Conservation (phyloP, 2,888 invertebrate species). For the Sarcophaga caerulescens region DNA sequence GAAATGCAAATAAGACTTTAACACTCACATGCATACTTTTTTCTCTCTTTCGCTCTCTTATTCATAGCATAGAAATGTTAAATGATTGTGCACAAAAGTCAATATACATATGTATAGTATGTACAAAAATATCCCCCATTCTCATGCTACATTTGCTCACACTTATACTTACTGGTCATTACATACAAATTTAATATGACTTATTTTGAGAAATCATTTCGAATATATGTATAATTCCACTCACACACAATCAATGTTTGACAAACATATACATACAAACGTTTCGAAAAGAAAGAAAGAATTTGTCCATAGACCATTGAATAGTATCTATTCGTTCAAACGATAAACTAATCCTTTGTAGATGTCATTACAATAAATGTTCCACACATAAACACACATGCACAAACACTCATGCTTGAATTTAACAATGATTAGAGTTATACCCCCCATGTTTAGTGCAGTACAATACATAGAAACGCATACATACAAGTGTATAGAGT, state of each 20-base stretch:
- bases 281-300: background rate
- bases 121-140: background rate
- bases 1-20: slow-evolving; percentile 57
- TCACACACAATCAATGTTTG: background rate
- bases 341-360: slow-evolving; percentile 61
- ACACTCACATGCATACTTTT: background rate
- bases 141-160: background rate
- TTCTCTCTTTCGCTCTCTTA: too few relatives aligned
- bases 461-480: background rate
- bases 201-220: slow-evolving; percentile 44
- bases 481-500: background rate
- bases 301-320: background rate
- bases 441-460: background rate
- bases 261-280: background rate
- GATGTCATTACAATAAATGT: slow-evolving; percentile 65
- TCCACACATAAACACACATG: slow-evolving; percentile 26
- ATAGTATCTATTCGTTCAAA: slow-evolving; percentile 21
- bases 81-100: slow-evolving; percentile 54
- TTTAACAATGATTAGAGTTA: slow-evolving; percentile 37
- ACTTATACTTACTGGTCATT: slow-evolving; percentile 6
- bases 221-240: slow-evolving; percentile 11
- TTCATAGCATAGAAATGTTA: slow-evolving; percentile 30
- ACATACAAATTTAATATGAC: slow-evolving; percentile 42
- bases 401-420: slow-evolving; percentile 20
- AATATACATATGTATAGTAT: slow-evolving; percentile 7